phyloP scores from a whole-genome alignment of 2,113 vertebrate genomes.

The Lagopus muta region DNA sequence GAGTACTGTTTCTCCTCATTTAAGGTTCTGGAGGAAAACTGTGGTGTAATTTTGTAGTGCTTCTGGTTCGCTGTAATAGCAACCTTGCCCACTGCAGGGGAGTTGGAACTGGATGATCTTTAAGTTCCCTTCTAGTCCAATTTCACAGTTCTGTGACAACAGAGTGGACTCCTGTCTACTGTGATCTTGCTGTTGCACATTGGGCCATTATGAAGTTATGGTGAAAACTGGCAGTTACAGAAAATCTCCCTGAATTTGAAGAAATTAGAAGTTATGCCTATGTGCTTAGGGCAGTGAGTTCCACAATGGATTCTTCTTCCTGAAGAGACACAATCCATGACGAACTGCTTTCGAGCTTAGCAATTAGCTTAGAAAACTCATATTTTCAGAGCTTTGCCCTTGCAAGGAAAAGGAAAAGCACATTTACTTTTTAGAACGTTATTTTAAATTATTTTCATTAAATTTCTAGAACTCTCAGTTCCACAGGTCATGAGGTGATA shows the following conservation, averaged over 20 bases:
- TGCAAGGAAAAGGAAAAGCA: neutral
- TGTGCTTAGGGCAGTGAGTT: rapidly evolving
- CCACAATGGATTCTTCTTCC: neutral
- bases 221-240: neutral
- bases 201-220: neutral
- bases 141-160: neutral
- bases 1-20: neutral
- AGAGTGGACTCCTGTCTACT: neutral
- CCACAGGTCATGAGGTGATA: neutral
- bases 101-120: neutral
- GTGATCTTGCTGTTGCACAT: neutral
- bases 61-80: neutral
- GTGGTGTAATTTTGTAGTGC: neutral
- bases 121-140: neutral
- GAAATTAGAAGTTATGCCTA: neutral
- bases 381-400: neutral
- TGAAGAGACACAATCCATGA: neutral
- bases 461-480: neutral
- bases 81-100: neutral
- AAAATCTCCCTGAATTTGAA: neutral
- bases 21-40: neutral
- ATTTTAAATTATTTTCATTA: neutral
- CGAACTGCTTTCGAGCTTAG: neutral
- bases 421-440: neutral
- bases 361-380: neutral